phyloP scores from a whole-genome alignment of 2,113 vertebrate genomes.

The Laticauda colubrina region DNA sequence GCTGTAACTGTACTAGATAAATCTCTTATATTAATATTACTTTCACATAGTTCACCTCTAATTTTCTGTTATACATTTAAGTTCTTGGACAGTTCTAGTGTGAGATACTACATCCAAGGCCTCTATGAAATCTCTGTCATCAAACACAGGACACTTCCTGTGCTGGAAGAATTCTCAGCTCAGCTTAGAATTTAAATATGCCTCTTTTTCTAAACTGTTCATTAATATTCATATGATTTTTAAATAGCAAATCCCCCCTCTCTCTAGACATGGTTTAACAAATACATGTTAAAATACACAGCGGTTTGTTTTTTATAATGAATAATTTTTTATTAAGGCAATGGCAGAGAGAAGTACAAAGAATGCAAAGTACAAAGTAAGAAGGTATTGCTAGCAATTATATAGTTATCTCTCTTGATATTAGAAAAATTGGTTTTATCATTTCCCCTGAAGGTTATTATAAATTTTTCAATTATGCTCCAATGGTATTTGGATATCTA shows the following conservation, averaged over 20 bases:
- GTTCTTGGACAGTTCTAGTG: neutral
- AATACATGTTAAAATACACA: conserved; percentile 46
- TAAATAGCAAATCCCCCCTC: conserved; percentile 5
- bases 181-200: conserved; percentile 1
- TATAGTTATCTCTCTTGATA: conserved; percentile 37
- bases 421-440: conserved; percentile 36
- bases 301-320: conserved; percentile 47
- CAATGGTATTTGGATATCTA: conserved; percentile 55
- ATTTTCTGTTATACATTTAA: neutral
- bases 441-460: conserved; percentile 37
- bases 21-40: neutral
- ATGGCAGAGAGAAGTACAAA: conserved; percentile 38
- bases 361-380: conserved; percentile 40
- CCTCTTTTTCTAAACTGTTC: conserved; percentile 10
- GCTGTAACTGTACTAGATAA: neutral
- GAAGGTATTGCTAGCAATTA: conserved; percentile 43
- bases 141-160: neutral
- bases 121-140: neutral
- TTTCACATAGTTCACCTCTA: neutral
- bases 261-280: conserved; percentile 31
- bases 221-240: conserved; percentile 4
- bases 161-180: conserved; percentile 4
- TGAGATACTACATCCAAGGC: neutral
- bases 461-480: conserved; percentile 62
- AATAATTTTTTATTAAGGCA: conserved; percentile 53